Base-by-base conservation (phyloP, 2,113 vertebrate genomes). In the Heterotilapia buettikoferi region DNA sequence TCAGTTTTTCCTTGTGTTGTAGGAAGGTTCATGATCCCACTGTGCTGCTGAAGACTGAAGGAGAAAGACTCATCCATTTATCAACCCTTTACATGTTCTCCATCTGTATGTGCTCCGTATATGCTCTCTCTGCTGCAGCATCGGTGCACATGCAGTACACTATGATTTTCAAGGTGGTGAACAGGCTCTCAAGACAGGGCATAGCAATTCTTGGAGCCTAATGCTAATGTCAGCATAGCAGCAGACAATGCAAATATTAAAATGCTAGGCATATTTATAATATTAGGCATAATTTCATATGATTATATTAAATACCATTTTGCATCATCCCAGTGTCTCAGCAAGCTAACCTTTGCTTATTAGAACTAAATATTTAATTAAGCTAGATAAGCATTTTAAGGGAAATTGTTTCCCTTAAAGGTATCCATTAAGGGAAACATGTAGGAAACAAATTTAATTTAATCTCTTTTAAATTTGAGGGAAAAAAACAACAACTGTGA, bases 21-120 rank as follows among this genome's bases (percentile, higher is more conserved):
- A 83, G 87, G 82, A 87, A 73, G 89, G 81, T 90, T 89, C 85
- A 43, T 50, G 83, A 90, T 86, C 86, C 78, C 88, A 82, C 84
- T 84, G 89, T 56, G 84, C 71, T n/a, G 82, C 54, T 82, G 13
- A 5, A 66, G 84, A 83, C 33, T 59, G 83, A 85, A 73, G 57
- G 53, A 24, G 33, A 87, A 79, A 47, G 61, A 47, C 47, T 81
- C 76, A 81, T 81, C 68, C 80, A 80, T 87, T 87, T 79, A 86
- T 63, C 59, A 84, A 33, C 21, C 83, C 61, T 53, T 59, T 38
- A 73, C 63, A 50, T 76, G 45, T 57, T 86, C 57, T 31, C 40
- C 38, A 43, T 81, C 53, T 31, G 11, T 9, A 68, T 68, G 33
- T 68, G 63, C 63, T 40, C 19, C 2, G 5, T 63, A 63, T 63